Conservation (phyloP, 2,797 vertebrate genomes). For the Gephyroberyx darwinii region DNA sequence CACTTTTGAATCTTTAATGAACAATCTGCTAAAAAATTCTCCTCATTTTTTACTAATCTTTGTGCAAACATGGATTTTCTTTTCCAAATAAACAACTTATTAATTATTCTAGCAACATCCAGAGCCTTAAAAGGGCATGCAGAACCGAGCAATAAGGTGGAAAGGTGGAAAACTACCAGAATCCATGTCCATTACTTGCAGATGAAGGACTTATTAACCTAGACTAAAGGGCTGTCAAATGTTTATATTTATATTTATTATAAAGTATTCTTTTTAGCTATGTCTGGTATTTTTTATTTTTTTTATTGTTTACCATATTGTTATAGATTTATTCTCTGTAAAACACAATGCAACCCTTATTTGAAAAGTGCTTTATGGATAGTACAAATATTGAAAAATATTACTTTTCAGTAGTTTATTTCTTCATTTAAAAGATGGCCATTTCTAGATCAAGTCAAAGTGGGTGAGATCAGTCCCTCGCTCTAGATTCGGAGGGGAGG, state of each 20-base stretch:
- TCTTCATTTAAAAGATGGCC: background rate
- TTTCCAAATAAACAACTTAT: slow-evolving; percentile 17
- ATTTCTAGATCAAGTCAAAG: slow-evolving; percentile 15
- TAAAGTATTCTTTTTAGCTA: too few relatives aligned
- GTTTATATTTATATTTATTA: too few relatives aligned
- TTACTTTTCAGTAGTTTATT: too few relatives aligned
- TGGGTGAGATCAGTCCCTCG: slow-evolving; percentile 1
- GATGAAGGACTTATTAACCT: background rate
- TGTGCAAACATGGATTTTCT: slow-evolving; percentile 25
- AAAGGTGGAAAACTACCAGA: slow-evolving; percentile 18
- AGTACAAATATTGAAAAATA: too few relatives aligned
- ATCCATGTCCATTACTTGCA: background rate
- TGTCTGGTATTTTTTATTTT: too few relatives aligned
- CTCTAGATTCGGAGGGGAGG: slow-evolving; percentile 6
- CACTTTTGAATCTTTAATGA: slow-evolving; percentile 40
- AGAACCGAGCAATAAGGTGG: background rate
- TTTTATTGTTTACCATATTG: too few relatives aligned
- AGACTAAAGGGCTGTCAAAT: too few relatives aligned
- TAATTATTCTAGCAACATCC: slow-evolving; percentile 41
- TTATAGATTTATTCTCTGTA: too few relatives aligned
- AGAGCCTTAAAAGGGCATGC: background rate
- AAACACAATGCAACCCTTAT: too few relatives aligned
- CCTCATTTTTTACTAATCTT: slow-evolving; percentile 26
- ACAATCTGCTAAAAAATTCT: slow-evolving; percentile 33
- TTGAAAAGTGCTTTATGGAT: too few relatives aligned